These are phyloP conservation scores for Cactoblastis cactorum DNA, from an alignment of 2,888 invertebrate genomes.

Conservation along the genomic window DNA sequence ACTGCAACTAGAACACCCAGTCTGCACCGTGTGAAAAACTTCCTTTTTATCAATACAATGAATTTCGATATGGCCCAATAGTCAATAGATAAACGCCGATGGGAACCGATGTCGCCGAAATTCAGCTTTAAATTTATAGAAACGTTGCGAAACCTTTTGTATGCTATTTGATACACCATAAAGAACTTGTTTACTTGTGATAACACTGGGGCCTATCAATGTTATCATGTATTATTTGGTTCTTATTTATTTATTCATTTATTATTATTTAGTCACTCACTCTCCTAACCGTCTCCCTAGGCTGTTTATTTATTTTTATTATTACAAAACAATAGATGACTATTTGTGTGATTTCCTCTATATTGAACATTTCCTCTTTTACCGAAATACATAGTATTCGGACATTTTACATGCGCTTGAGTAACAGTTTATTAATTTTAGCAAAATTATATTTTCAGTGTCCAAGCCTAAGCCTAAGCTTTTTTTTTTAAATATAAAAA, in stretches of 20 bases:
- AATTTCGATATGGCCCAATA: conserved; percentile 45
- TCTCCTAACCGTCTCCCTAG: too few relatives aligned
- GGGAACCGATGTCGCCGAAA: conserved; percentile 43
- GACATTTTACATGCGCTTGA: too few relatives aligned
- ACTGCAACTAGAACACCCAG: conserved; percentile 46
- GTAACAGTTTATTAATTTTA: too few relatives aligned
- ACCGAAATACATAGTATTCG: too few relatives aligned
- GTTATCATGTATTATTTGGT: neutral
- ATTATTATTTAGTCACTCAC: neutral
- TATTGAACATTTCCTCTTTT: too few relatives aligned
- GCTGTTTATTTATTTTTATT: too few relatives aligned
- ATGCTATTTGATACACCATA: conserved; percentile 31
- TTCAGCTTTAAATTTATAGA: conserved; percentile 22
- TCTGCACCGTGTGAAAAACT: conserved; percentile 54
- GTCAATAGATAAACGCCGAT: conserved; percentile 47
- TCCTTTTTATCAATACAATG: conserved; percentile 40
- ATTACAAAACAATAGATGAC: too few relatives aligned
- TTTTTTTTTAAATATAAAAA: too few relatives aligned
- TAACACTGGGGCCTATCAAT: conserved; percentile 12
- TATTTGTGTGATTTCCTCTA: too few relatives aligned
- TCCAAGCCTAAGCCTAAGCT: too few relatives aligned
- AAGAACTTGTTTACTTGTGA: conserved; percentile 35
- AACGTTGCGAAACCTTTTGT: conserved; percentile 45
- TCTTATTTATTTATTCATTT: conserved; percentile 16
- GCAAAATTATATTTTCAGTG: too few relatives aligned